Conservation (phyloP, 2,888 invertebrate genomes). For the Dicycla oo region DNA sequence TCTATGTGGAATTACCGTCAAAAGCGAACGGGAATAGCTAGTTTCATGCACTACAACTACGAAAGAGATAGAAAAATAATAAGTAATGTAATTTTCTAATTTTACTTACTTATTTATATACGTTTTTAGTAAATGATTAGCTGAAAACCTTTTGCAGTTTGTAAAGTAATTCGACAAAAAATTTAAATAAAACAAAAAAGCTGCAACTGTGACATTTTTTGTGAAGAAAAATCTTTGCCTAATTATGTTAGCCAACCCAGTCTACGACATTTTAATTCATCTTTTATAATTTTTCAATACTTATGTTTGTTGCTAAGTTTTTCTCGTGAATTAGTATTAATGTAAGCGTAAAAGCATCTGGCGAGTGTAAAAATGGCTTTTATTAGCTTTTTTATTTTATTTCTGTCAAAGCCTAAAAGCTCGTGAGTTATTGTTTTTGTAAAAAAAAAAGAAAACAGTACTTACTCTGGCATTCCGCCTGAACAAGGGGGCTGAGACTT, state of each 20-base stretch:
- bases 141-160: conserved; percentile 37
- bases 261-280: conserved; percentile 73
- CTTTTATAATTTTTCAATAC: conserved; percentile 44
- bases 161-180: conserved; percentile 14
- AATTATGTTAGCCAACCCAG: conserved; percentile 70
- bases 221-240: conserved; percentile 22
- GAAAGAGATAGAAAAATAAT: conserved; percentile 25
- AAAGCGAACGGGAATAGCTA: conserved; percentile 36
- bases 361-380: conserved; percentile 61
- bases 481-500: conserved; percentile 88
- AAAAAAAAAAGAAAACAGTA: conserved; percentile 70
- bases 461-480: conserved; percentile 90
- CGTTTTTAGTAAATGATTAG: conserved; percentile 46
- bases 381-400: conserved; percentile 67
- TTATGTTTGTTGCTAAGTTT: conserved; percentile 36
- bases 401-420: conserved; percentile 76
- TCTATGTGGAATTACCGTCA: conserved; percentile 2
- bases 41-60: conserved; percentile 24
- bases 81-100: conserved; percentile 35
- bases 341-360: conserved; percentile 65
- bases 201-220: conserved; percentile 18
- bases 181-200: conserved; percentile 51
- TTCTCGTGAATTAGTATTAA: conserved; percentile 56
- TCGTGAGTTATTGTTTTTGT: conserved; percentile 65
- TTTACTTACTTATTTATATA: conserved; percentile 36